Conservation (phyloP, 1,140 invertebrate species). For the Zophobas morio region DNA sequence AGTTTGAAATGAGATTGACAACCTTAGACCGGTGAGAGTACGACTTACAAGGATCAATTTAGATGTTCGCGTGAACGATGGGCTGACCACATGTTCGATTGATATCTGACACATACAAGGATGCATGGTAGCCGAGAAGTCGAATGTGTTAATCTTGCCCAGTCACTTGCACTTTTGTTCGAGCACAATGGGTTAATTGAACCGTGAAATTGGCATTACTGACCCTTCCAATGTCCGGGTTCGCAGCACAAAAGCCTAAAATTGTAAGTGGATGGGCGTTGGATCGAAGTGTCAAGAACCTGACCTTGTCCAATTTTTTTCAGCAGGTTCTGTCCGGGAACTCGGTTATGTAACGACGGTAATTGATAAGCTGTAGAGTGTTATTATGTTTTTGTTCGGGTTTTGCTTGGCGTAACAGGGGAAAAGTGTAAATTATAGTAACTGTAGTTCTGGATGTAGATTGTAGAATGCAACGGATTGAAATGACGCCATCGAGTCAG, state of each 20-base stretch:
- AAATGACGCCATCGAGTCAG: not conserved
- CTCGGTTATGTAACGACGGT: constrained; percentile 1
- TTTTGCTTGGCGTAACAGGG: constrained; percentile 5
- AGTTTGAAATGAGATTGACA: constrained; percentile 18
- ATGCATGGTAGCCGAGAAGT: not conserved
- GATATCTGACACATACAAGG: constrained; percentile 7
- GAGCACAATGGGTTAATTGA: not conserved
- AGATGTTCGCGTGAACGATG: not conserved
- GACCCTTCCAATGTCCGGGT: constrained; percentile 32
- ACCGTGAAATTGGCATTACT: constrained; percentile 5
- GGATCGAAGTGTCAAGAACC: constrained; percentile 18
- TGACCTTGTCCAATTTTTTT: constrained; percentile 35
- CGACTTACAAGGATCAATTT: not conserved
- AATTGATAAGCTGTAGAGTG: constrained; percentile 9
- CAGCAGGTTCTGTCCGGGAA: not conserved
- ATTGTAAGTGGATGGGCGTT: constrained; percentile 11
- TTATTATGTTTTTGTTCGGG: not conserved
- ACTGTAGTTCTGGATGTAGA: constrained; percentile 8
- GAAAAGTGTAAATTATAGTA: constrained; percentile 26
- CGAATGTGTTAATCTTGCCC: not conserved
- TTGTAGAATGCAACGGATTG: not conserved
- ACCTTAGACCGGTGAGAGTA: constrained; percentile 7
- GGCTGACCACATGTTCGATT: constrained; percentile 2
- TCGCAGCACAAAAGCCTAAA: not conserved
- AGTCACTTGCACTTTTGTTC: not conserved